Conservation (phyloP, 2,113 vertebrate species). For the Polypterus bichir region DNA sequence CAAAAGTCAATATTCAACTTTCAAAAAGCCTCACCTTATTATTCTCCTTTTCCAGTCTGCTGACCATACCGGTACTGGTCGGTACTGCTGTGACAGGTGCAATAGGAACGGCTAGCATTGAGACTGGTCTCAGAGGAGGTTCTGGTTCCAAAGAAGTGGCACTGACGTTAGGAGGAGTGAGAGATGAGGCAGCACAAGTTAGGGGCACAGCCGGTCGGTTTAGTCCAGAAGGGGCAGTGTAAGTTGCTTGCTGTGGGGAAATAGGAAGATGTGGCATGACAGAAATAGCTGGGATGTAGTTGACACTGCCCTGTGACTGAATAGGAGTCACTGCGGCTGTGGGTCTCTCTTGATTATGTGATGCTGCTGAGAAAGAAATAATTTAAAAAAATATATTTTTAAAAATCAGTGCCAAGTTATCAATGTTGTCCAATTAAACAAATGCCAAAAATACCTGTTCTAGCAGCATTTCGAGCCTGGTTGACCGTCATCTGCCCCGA, state of each 20-base stretch:
- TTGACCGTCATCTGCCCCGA: conserved; percentile 91
- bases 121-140: conserved; percentile 34
- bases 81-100: conserved; percentile 44
- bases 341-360: conserved; percentile 81
- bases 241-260: conserved; percentile 38
- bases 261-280: conserved; percentile 50
- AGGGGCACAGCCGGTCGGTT: conserved; percentile 46
- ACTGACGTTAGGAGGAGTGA: conserved; percentile 57
- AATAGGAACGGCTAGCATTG: conserved; percentile 40
- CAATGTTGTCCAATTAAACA: too few relatives aligned
- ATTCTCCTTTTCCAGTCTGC: conserved; percentile 71
- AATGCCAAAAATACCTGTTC: conserved; percentile 61
- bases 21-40: conserved; percentile 56
- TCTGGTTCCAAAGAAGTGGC: conserved; percentile 68
- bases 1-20: not conserved
- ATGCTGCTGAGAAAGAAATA: conserved; percentile 47
- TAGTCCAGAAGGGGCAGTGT: conserved; percentile 35
- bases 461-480: conserved; percentile 80
- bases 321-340: conserved; percentile 77
- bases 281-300: conserved; percentile 51
- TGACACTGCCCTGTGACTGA: conserved; percentile 59
- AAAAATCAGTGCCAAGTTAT: too few relatives aligned
- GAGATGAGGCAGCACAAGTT: conserved; percentile 61
- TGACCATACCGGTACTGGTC: conserved; percentile 37
- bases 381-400: conserved; percentile 2